A percentile compares a stretch with the other conserved stretches of the same genome.
Conservation (phyloP, 2,113 vertebrate species). For the Chiloscyllium plagiosum region DNA sequence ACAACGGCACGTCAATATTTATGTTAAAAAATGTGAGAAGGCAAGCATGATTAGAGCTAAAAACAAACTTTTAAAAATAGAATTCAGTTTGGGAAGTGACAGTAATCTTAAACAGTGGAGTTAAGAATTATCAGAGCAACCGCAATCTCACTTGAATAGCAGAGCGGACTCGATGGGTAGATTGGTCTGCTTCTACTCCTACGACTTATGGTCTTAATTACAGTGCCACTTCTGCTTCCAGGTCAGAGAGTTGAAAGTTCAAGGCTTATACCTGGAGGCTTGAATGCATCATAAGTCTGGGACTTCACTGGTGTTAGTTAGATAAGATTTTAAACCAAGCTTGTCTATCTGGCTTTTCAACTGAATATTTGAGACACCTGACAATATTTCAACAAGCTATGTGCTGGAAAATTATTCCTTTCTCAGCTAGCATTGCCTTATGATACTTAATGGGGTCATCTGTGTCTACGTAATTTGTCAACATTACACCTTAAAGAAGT, state of each 20-base stretch:
- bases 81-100: not conserved
- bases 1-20: not conserved
- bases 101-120: not conserved
- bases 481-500: not conserved
- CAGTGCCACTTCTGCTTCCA: too few relatives aligned
- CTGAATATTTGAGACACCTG: not conserved
- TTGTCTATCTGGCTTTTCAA: not conserved
- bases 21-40: not conserved
- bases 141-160: too few relatives aligned
- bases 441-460: too few relatives aligned
- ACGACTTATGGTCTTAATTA: too few relatives aligned
- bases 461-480: not conserved
- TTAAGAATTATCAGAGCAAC: too few relatives aligned
- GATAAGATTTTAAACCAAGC: not conserved
- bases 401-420: not conserved
- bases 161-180: too few relatives aligned
- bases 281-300: not conserved
- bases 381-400: not conserved
- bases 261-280: too few relatives aligned
- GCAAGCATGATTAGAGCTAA: not conserved
- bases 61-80: not conserved
- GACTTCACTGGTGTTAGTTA: not conserved
- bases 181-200: too few relatives aligned
- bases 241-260: not conserved
- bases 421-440: not conserved